Conservation (phyloP, 2,888 invertebrate genomes). For the Orchesellides sinensis region DNA sequence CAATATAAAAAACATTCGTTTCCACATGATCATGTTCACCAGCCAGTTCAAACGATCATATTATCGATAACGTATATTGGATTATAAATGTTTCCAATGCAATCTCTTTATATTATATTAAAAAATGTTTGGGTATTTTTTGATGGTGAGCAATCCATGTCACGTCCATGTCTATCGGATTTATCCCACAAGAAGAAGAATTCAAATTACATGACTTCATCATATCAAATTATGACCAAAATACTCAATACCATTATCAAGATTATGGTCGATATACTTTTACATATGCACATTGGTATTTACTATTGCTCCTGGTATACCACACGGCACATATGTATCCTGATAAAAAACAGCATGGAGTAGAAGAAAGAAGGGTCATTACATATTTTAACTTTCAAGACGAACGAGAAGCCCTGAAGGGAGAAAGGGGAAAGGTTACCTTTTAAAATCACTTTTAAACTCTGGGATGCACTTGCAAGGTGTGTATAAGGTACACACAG, state of each 20-base stretch:
- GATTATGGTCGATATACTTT: background rate
- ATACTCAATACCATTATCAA: slow-evolving; percentile 3
- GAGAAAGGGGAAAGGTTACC: slow-evolving; percentile 63
- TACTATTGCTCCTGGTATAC: too few relatives aligned
- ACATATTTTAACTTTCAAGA: slow-evolving; percentile 42
- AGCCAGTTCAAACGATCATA: slow-evolving; percentile 39
- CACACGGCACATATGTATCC: too few relatives aligned
- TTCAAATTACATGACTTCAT: slow-evolving; percentile 66
- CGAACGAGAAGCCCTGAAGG: slow-evolving; percentile 57
- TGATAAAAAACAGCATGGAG: slow-evolving; percentile 7
- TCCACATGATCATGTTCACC: background rate
- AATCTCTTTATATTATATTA: background rate
- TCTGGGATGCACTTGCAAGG: background rate
- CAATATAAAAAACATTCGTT: slow-evolving; percentile 15
- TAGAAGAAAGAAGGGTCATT: slow-evolving; percentile 26
- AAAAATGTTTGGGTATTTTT: slow-evolving; percentile 30
- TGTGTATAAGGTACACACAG: background rate
- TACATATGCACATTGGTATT: background rate
- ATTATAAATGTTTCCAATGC: slow-evolving; percentile 22
- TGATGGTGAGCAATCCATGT: slow-evolving; percentile 54
- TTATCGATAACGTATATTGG: slow-evolving; percentile 60
- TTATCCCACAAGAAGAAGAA: slow-evolving; percentile 30
- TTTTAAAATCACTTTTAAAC: slow-evolving; percentile 63
- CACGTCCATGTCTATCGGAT: slow-evolving; percentile 52
- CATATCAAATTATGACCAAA: slow-evolving; percentile 57